These are phyloP conservation scores for Reticulitermes speratus DNA, from an alignment of 1,140 invertebrate species.

Conservation along the genomic window DNA sequence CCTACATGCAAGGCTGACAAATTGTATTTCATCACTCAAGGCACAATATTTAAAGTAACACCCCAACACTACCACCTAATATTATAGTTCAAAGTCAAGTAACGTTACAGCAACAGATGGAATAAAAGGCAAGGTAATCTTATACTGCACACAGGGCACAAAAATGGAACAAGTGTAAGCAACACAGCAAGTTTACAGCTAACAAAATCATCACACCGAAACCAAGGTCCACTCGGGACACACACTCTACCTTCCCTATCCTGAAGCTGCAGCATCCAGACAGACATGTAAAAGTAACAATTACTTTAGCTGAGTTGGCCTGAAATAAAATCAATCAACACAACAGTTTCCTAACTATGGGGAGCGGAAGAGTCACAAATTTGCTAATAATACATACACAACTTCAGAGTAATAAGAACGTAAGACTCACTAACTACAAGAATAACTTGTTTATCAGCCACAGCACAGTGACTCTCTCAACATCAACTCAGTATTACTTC, in stretches of 20 bases:
- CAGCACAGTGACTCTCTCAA: neutral
- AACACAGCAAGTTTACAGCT: conserved; percentile 63
- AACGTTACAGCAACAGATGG: neutral
- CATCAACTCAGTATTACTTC: neutral
- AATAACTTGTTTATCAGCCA: neutral
- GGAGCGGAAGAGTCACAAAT: neutral
- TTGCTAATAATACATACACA: neutral
- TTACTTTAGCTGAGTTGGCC: neutral
- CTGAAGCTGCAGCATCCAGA: conserved; percentile 54
- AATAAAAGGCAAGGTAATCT: neutral
- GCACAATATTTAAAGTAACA: too few relatives aligned
- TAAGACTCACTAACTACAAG: too few relatives aligned
- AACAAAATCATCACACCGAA: conserved; percentile 63
- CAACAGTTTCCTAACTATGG: neutral
- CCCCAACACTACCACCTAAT: too few relatives aligned
- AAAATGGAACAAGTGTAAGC: conserved; percentile 54
- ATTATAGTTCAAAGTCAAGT: too few relatives aligned
- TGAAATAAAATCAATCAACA: neutral
- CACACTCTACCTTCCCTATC: conserved; percentile 70
- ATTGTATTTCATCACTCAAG: too few relatives aligned
- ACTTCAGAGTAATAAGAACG: too few relatives aligned
- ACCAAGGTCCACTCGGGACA: conserved; percentile 59
- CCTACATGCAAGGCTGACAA: too few relatives aligned
- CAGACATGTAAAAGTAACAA: conserved; percentile 38
- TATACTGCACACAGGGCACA: neutral